These are phyloP conservation scores for Acropternis orthonyx DNA, from an alignment of 2,797 vertebrate genomes.

Conservation along the genomic window DNA sequence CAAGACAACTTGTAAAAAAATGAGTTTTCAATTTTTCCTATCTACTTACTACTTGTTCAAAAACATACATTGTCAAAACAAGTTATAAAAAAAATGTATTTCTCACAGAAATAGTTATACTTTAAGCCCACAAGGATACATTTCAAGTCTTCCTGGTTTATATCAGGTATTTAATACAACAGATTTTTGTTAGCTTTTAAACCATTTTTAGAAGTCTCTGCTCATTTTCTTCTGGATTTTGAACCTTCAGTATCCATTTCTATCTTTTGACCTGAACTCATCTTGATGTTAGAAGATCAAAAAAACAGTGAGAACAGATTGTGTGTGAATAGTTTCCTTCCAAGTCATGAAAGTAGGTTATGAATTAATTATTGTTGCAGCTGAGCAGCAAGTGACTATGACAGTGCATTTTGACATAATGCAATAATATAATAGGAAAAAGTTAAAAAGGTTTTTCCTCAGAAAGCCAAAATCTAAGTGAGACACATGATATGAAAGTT, in stretches of 20 bases:
- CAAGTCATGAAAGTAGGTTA: neutral
- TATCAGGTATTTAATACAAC: neutral
- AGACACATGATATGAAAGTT: fast-evolving
- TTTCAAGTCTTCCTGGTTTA: neutral
- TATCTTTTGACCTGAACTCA: neutral
- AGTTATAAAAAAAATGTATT: neutral
- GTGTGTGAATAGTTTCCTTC: neutral
- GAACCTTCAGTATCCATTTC: neutral
- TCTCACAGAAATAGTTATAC: neutral
- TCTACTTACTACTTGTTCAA: neutral
- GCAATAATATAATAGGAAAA: neutral
- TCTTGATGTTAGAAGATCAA: neutral
- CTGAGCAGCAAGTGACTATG: neutral
- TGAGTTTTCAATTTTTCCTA: neutral
- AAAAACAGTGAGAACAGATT: neutral
- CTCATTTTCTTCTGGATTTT: neutral
- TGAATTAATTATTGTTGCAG: neutral
- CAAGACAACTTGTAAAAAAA: neutral
- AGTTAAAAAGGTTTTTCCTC: neutral
- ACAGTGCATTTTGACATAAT: neutral
- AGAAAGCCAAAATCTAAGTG: neutral
- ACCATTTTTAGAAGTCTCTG: neutral
- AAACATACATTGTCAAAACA: neutral
- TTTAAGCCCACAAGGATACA: neutral
- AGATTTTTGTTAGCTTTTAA: neutral